Conservation (phyloP, 1,140 invertebrate species). For the Philopotamus ludificatus region DNA sequence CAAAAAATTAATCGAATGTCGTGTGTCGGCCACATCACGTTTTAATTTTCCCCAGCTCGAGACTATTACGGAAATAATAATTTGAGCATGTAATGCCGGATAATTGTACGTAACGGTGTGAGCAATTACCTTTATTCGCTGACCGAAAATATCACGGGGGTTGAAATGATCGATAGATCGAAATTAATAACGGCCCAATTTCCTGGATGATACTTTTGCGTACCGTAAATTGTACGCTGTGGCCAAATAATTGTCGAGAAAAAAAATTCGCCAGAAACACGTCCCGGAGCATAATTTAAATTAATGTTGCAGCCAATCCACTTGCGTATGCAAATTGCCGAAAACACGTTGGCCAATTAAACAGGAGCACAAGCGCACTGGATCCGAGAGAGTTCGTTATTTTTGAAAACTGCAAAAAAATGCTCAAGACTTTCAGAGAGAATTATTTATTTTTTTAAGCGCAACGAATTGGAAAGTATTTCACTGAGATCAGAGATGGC, state of each 20-base stretch:
- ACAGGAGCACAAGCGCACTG: slow-evolving; percentile 30
- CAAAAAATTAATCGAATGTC: no score
- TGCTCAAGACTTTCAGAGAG: no score
- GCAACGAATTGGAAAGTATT: no score
- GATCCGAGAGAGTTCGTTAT: no score
- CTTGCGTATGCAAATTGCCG: slow-evolving; percentile 25
- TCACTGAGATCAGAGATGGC: no score
- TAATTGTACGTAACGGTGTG: slow-evolving; percentile 4
- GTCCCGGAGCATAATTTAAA: slow-evolving; percentile 28
- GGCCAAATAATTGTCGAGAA: slow-evolving; percentile 15
- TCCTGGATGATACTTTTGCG: slow-evolving; percentile 25
- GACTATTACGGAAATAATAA: no score
- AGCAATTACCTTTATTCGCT: neutral
- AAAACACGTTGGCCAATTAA: slow-evolving; percentile 28
- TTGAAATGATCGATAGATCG: slow-evolving; percentile 4
- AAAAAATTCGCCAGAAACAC: neutral
- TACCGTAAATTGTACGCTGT: slow-evolving; percentile 9
- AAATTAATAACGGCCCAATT: slow-evolving; percentile 26
- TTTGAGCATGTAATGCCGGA: no score
- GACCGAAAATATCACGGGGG: neutral
- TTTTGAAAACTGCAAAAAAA: no score
- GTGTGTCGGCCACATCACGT: no score
- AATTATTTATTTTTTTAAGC: no score
- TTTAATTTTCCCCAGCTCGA: no score
- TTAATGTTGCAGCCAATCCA: slow-evolving; percentile 24